Evolutionary conservation across 2,888 invertebrate genomes (phyloP).

Genomic region (Geotrupes spiniger): DNA sequence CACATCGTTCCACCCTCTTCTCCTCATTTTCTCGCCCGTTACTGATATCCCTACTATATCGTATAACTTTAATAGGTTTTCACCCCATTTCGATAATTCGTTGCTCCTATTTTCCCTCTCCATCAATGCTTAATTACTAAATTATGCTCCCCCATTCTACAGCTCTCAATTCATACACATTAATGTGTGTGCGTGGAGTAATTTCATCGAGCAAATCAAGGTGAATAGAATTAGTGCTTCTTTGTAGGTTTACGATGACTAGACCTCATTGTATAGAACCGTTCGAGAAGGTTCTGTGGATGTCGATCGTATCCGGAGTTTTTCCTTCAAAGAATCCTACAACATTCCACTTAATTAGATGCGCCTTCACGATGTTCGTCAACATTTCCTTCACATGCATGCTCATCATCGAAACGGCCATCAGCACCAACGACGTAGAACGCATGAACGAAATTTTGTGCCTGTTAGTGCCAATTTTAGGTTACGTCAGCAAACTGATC

Average conservation of each 20-base stretch:
- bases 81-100: no score
- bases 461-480: not conserved
- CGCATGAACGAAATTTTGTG: slow-evolving; percentile 10
- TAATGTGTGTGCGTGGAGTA: no score
- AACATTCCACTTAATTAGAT: not conserved
- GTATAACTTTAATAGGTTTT: no score
- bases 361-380: slow-evolving; percentile 1
- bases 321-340: slow-evolving; percentile 6
- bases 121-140: no score
- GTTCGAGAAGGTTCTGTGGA: not conserved
- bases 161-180: no score
- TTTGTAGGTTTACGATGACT: not conserved
- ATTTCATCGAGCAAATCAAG: no score
- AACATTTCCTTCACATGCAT: not conserved
- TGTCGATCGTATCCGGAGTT: slow-evolving; percentile 13
- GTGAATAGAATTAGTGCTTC: no score
- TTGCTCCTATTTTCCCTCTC: no score
- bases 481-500: slow-evolving; percentile 9
- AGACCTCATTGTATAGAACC: not conserved
- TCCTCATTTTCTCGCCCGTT: no score
- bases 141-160: no score
- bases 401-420: slow-evolving; percentile 9
- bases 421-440: slow-evolving; percentile 1
- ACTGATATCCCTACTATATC: no score
- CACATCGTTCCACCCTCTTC: no score